phyloP scores from a whole-genome alignment of 2,113 vertebrate species.

The Bubo bubo region DNA sequence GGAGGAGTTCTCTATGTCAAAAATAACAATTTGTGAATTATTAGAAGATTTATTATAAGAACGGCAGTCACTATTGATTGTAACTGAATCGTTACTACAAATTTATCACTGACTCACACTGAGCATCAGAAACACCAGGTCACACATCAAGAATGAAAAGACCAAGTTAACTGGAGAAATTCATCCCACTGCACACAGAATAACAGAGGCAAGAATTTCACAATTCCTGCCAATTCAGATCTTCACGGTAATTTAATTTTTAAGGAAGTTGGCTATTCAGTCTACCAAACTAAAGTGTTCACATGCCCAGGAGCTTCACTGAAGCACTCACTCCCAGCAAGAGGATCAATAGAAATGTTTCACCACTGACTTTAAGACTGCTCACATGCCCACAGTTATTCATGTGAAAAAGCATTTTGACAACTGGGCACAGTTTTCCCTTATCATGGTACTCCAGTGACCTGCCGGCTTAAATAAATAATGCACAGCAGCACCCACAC shows the following conservation, averaged over 20 bases:
- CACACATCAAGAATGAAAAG: neutral
- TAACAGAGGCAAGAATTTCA: neutral
- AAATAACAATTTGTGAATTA: neutral
- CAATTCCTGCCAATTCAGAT: neutral
- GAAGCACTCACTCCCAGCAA: neutral
- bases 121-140: neutral
- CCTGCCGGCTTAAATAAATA: neutral
- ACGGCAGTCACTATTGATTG: neutral
- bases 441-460: rapidly evolving
- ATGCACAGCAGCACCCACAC: rapidly evolving
- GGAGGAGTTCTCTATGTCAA: neutral
- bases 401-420: neutral
- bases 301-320: neutral
- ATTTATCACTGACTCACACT: neutral
- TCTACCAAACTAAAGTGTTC: neutral
- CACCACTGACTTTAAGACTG: neutral
- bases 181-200: neutral
- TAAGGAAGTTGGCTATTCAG: neutral
- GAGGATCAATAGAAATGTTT: neutral
- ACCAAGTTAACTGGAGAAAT: neutral
- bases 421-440: neutral
- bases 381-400: neutral
- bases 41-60: neutral
- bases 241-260: neutral
- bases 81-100: neutral